Percentiles rank a stretch among this genome's conserved stretches.
These are phyloP conservation scores for Geotrypetes seraphini DNA, from an alignment of 2,797 vertebrate genomes.

Conservation along the genomic window DNA sequence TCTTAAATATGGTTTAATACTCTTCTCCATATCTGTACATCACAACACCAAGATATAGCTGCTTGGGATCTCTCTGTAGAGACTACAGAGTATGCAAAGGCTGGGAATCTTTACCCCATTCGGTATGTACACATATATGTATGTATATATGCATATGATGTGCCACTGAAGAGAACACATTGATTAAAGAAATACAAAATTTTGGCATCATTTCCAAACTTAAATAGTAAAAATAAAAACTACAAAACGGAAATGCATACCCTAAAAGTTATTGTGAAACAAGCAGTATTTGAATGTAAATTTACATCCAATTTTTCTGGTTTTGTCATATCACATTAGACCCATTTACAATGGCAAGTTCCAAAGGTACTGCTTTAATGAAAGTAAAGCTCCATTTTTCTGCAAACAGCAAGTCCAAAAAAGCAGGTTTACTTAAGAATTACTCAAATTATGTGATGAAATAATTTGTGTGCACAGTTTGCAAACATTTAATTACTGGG, in stretches of 20 bases:
- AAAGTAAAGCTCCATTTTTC: slow-evolving; percentile 27
- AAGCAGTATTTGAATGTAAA: slow-evolving; percentile 67
- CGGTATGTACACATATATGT: slow-evolving; percentile 62
- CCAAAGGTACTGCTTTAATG: slow-evolving; percentile 43
- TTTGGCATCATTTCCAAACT: slow-evolving; percentile 77
- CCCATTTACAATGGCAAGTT: slow-evolving; percentile 69
- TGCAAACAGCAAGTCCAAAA: slow-evolving; percentile 29
- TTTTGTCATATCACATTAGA: slow-evolving; percentile 61
- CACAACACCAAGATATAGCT: slow-evolving; percentile 75
- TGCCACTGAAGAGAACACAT: slow-evolving; percentile 71
- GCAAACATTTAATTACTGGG: slow-evolving; percentile 16
- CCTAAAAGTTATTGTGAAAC: slow-evolving; percentile 67
- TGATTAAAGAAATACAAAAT: slow-evolving; percentile 78
- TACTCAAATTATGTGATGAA: slow-evolving; percentile 23
- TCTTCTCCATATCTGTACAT: slow-evolving; percentile 80
- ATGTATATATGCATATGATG: slow-evolving; percentile 75
- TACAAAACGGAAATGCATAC: slow-evolving; percentile 66
- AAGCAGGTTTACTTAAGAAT: slow-evolving; percentile 33
- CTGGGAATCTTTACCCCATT: slow-evolving; percentile 57
- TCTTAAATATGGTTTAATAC: slow-evolving; percentile 82
- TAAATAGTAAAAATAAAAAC: slow-evolving; percentile 76
- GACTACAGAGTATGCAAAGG: slow-evolving; percentile 65
- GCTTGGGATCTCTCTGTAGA: slow-evolving; percentile 70
- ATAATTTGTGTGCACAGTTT: background rate
- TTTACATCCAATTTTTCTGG: slow-evolving; percentile 64